Conservation (phyloP, 2,888 invertebrate species). For the Coronaproctus castanopsis region DNA sequence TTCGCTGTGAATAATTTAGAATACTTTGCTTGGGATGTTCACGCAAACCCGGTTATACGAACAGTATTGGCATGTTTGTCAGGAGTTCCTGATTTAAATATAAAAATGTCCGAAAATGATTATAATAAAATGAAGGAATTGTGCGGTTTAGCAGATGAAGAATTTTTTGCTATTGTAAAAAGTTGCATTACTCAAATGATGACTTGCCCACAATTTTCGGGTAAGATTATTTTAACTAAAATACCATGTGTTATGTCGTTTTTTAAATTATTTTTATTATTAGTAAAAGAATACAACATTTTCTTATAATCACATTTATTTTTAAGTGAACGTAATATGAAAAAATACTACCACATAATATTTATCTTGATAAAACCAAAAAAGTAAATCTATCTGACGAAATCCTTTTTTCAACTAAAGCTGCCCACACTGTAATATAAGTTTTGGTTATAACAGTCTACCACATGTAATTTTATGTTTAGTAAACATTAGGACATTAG, state of each 20-base stretch:
- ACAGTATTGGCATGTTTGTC: slow-evolving; percentile 47
- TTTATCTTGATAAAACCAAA: no score
- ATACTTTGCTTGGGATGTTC: slow-evolving; percentile 57
- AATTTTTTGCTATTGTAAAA: slow-evolving; percentile 37
- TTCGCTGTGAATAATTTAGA: slow-evolving; percentile 66
- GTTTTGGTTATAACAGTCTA: no score
- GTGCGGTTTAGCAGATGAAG: slow-evolving; percentile 1
- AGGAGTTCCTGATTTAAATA: slow-evolving; percentile 33
- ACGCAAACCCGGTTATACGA: slow-evolving; percentile 55
- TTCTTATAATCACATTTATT: no score
- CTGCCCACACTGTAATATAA: no score
- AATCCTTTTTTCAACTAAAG: no score
- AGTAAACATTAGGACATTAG: no score
- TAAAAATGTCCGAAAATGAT: neutral
- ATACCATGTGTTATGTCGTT: neutral
- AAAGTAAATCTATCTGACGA: no score
- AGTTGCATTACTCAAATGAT: slow-evolving; percentile 41
- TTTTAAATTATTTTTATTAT: neutral
- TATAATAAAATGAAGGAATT: slow-evolving; percentile 1
- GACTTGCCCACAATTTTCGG: slow-evolving; percentile 50
- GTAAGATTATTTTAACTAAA: slow-evolving; percentile 15
- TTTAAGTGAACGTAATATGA: no score
- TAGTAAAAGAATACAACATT: no score
- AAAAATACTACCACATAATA: no score
- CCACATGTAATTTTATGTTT: no score